Percentiles rank a stretch among this genome's conserved stretches.
phyloP scores from a whole-genome alignment of 1,140 invertebrate genomes.

The Macrotrachela quadricornifera region DNA sequence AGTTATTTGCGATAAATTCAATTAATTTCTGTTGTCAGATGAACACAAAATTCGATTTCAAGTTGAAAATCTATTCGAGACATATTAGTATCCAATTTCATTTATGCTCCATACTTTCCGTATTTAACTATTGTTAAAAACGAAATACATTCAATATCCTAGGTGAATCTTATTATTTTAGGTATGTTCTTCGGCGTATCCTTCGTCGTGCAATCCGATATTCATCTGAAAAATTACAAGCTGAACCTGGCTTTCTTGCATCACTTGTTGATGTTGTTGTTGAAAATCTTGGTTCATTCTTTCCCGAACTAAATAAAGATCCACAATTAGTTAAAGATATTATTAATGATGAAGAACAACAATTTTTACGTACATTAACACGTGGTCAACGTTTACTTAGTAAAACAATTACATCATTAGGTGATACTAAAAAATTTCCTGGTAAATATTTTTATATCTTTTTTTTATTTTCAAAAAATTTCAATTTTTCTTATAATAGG shows the following conservation, averaged over 20 bases:
- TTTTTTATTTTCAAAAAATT: too few relatives aligned
- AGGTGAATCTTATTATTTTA: too few relatives aligned
- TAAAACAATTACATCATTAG: slow-evolving; percentile 44
- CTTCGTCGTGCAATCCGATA: slow-evolving; percentile 73
- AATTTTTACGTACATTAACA: slow-evolving; percentile 85
- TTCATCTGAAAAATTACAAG: slow-evolving; percentile 83
- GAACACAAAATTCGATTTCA: too few relatives aligned
- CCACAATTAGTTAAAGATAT: slow-evolving; percentile 59
- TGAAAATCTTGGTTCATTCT: slow-evolving; percentile 63
- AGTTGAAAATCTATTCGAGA: too few relatives aligned
- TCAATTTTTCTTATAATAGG: slow-evolving; percentile 28
- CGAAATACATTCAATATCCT: too few relatives aligned
- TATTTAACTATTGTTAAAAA: too few relatives aligned
- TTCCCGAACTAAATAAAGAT: slow-evolving; percentile 81
- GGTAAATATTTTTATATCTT: background rate
- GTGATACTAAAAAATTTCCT: too few relatives aligned
- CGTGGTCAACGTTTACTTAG: slow-evolving; percentile 71
- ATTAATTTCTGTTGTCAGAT: too few relatives aligned
- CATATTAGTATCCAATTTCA: too few relatives aligned
- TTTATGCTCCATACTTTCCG: too few relatives aligned
- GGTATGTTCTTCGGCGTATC: slow-evolving; percentile 62
- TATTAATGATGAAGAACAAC: slow-evolving; percentile 91
- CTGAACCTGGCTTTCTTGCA: slow-evolving; percentile 77
- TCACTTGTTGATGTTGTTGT: slow-evolving; percentile 56
- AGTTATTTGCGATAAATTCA: too few relatives aligned